phyloP scores from a whole-genome alignment of 2,113 vertebrate species.

The Ptychochromis oligacanthus region DNA sequence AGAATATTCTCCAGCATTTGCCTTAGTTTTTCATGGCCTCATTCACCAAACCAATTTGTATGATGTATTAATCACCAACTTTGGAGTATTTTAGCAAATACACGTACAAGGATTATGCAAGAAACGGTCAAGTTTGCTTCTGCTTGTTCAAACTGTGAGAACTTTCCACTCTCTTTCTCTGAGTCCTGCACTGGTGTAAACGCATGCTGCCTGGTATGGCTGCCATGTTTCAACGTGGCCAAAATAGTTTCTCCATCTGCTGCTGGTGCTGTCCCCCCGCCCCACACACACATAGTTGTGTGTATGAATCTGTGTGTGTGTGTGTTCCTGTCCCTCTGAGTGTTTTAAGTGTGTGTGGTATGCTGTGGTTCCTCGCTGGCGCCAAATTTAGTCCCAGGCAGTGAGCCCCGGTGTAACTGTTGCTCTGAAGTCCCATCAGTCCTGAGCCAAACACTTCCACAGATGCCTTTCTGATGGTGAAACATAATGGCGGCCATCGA shows the following conservation, averaged over 20 bases:
- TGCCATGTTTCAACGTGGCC: conserved; percentile 71
- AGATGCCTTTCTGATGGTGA: conserved; percentile 11
- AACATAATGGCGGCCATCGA: not conserved
- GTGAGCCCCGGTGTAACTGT: conserved; percentile 51
- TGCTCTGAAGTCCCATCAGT: conserved; percentile 52
- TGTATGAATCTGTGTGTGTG: conserved; percentile 34
- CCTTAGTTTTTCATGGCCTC: not conserved
- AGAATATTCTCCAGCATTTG: not conserved
- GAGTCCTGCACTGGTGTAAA: conserved; percentile 27
- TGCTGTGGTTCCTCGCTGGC: conserved; percentile 70
- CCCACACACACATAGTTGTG: conserved; percentile 20
- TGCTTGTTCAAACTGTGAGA: conserved; percentile 14
- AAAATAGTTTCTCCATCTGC: conserved; percentile 82
- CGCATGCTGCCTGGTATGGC: conserved; percentile 52
- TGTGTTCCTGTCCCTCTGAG: conserved; percentile 40
- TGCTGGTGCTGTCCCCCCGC: conserved; percentile 38
- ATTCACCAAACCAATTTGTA: not conserved
- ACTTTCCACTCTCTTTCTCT: conserved; percentile 44
- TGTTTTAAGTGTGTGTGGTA: conserved; percentile 60
- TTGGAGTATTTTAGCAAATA: not conserved
- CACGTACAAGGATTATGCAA: not conserved
- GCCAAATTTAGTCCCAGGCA: conserved; percentile 75
- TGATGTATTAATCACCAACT: not conserved
- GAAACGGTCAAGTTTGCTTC: not conserved
- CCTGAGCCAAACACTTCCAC: conserved; percentile 21